phyloP scores from a whole-genome alignment of 2,888 invertebrate species.

The Pycnomerus fuliginosus region DNA sequence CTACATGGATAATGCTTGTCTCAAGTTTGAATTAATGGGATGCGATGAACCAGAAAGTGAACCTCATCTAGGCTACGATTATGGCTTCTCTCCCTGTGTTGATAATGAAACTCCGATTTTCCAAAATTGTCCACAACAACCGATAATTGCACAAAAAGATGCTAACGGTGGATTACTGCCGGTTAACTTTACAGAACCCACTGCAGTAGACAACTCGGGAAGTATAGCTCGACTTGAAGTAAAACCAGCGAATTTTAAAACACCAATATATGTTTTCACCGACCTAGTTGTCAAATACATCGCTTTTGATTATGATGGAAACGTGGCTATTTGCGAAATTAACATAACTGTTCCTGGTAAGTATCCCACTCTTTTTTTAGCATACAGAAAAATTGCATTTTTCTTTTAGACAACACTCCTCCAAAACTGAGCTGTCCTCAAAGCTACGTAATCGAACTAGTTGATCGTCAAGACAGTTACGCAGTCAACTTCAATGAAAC shows the following conservation, averaged over 20 bases:
- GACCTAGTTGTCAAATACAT: constrained; percentile 93
- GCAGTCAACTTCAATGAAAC: constrained; percentile 91
- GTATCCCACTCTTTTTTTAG: too few relatives aligned
- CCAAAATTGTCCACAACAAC: constrained; percentile 93
- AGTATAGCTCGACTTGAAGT: constrained; percentile 91
- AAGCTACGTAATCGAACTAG: constrained; percentile 89
- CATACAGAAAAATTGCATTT: too few relatives aligned
- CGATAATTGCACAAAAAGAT: constrained; percentile 85
- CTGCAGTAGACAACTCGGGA: constrained; percentile 93
- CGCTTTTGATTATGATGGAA: constrained; percentile 96
- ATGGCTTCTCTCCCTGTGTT: constrained; percentile 91
- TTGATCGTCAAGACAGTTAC: constrained; percentile 87
- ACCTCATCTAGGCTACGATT: constrained; percentile 87
- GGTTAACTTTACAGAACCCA: constrained; percentile 91
- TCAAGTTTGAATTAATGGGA: constrained; percentile 95
- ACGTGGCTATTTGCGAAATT: constrained; percentile 95
- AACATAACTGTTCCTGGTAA: constrained; percentile 85
- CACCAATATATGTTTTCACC: constrained; percentile 84
- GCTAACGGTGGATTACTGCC: constrained; percentile 86
- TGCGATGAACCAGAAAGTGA: constrained; percentile 85
- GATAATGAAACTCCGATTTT: constrained; percentile 96
- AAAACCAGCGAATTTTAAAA: constrained; percentile 87
- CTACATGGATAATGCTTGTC: constrained; percentile 94
- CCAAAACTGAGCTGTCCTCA: constrained; percentile 89
- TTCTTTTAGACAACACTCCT: constrained; percentile 75